Conservation (phyloP, 2,797 vertebrate species). For the Cirrhinus mrigala region DNA sequence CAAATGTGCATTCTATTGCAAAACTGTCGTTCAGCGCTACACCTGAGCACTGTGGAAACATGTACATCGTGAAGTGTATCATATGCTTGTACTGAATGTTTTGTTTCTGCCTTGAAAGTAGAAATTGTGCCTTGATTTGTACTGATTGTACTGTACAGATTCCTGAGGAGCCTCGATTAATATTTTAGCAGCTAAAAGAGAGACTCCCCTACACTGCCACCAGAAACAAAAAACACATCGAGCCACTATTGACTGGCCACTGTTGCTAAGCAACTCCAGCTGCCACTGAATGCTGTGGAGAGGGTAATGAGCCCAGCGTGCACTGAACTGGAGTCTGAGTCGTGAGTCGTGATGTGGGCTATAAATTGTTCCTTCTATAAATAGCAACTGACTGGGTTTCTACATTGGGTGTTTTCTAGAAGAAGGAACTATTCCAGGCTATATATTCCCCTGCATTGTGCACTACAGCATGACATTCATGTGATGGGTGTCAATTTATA, state of each 20-base stretch:
- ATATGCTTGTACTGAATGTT: neutral
- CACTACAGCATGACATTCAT: neutral
- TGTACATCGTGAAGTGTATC: neutral
- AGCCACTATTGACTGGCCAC: constrained; percentile 55
- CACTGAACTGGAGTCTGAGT: constrained; percentile 31
- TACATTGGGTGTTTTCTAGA: constrained; percentile 42
- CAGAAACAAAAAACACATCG: constrained; percentile 55
- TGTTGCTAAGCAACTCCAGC: constrained; percentile 70
- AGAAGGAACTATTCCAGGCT: constrained; percentile 19
- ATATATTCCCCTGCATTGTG: neutral
- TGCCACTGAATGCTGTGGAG: constrained; percentile 53
- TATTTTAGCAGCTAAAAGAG: constrained; percentile 64
- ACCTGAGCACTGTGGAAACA: neutral
- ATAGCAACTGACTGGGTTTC: constrained; percentile 43
- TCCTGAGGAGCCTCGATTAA: constrained; percentile 60
- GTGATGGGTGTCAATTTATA: neutral
- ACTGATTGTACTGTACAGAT: constrained; percentile 31
- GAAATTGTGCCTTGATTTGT: neutral
- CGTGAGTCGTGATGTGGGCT: constrained; percentile 52
- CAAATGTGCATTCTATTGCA: neutral
- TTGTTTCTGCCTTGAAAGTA: neutral
- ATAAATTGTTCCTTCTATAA: constrained; percentile 52
- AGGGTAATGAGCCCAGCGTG: constrained; percentile 33
- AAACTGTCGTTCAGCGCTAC: neutral
- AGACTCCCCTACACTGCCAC: constrained; percentile 58